Percentiles rank a stretch among this genome's conserved stretches.
phyloP scores from a whole-genome alignment of 2,113 vertebrate species.

The Dasyornis broadbenti region DNA sequence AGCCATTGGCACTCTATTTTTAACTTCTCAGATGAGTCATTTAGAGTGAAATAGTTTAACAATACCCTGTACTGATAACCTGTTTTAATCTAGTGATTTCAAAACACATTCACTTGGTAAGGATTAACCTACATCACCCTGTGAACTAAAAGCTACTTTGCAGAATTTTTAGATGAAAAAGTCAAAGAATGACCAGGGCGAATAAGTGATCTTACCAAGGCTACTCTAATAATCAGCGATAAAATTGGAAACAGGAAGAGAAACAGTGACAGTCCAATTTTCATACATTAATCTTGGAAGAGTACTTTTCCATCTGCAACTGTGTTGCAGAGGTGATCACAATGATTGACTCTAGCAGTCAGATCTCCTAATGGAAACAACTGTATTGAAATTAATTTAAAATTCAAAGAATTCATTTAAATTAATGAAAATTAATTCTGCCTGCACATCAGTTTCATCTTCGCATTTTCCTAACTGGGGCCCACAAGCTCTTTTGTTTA shows the following conservation, averaged over 20 bases:
- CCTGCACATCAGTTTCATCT: neutral
- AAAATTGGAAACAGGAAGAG: neutral
- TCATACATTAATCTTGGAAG: neutral
- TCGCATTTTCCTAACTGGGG: neutral
- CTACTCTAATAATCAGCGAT: neutral
- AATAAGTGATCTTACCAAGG: neutral
- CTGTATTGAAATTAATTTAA: neutral
- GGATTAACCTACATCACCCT: neutral
- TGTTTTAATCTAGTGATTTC: neutral
- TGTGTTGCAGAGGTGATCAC: neutral
- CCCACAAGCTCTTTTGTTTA: neutral
- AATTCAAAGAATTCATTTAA: neutral
- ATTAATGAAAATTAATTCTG: slow-evolving; percentile 1
- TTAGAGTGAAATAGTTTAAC: neutral
- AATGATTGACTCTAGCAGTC: neutral
- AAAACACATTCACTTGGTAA: neutral
- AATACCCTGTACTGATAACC: neutral
- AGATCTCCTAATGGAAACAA: neutral
- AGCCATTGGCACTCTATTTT: neutral
- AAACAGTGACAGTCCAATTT: neutral
- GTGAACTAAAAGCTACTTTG: neutral
- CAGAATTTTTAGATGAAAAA: neutral
- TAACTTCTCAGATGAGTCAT: neutral
- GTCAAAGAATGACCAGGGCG: neutral
- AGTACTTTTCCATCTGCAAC: neutral